Conservation (phyloP, 2,888 invertebrate species). For the Hipparchia sbordonii region DNA sequence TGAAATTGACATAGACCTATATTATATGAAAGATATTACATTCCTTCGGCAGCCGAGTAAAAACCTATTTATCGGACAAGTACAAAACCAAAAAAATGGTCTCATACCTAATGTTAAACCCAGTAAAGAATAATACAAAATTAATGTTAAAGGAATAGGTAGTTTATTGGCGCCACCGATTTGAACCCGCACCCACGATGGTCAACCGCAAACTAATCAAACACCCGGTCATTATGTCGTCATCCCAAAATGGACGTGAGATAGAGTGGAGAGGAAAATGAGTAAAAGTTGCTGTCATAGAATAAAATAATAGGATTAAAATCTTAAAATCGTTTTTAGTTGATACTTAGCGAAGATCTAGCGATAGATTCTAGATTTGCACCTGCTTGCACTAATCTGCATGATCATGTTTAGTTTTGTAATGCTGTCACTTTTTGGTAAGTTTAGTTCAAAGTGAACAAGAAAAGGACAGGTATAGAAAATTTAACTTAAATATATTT, state of each 20-base stretch:
- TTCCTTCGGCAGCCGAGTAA: too few relatives aligned
- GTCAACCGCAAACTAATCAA: constrained; percentile 79
- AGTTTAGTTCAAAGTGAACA: too few relatives aligned
- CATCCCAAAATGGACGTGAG: constrained; percentile 66
- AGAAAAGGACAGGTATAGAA: too few relatives aligned
- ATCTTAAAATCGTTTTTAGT: neutral
- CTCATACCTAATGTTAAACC: neutral
- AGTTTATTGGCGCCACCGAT: constrained; percentile 72
- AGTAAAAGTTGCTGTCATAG: constrained; percentile 53
- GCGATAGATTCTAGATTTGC: too few relatives aligned
- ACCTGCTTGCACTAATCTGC: too few relatives aligned
- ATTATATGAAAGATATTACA: too few relatives aligned
- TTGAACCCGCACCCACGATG: constrained; percentile 50
- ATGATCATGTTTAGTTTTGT: too few relatives aligned
- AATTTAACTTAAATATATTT: too few relatives aligned
- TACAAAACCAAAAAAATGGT: neutral
- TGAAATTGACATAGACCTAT: too few relatives aligned
- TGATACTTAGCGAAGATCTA: too few relatives aligned
- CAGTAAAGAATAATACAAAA: constrained; percentile 27
- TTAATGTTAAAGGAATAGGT: constrained; percentile 57
- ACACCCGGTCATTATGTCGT: constrained; percentile 73
- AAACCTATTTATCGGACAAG: too few relatives aligned
- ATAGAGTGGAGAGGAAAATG: constrained; percentile 49
- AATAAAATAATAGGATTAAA: constrained; percentile 18
- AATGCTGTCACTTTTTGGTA: too few relatives aligned